These are phyloP conservation scores for Anguilla japonica DNA, from an alignment of 2,113 vertebrate genomes.

Conservation along the genomic window DNA sequence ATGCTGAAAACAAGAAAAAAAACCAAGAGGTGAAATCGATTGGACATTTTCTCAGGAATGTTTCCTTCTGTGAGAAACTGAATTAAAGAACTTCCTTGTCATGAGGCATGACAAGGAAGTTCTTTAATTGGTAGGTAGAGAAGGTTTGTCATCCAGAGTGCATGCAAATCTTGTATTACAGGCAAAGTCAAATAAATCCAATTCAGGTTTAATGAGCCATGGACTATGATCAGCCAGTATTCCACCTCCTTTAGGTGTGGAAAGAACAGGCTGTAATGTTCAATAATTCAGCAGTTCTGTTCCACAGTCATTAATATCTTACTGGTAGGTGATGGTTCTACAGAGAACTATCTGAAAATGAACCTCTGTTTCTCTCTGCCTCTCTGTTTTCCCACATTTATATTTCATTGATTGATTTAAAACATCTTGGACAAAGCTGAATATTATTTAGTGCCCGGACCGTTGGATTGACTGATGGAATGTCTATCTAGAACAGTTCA, in stretches of 20 bases:
- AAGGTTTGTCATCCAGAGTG: not conserved
- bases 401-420: too few species aligned
- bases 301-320: not conserved
- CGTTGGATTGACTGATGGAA: too few species aligned
- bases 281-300: not conserved
- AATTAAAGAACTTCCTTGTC: not conserved
- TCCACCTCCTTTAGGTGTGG: not conserved
- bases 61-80: not conserved
- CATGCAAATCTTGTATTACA: not conserved
- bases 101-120: not conserved
- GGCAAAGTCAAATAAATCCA: not conserved
- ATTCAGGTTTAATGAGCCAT: not conserved
- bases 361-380: too few species aligned
- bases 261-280: not conserved
- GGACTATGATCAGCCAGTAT: not conserved
- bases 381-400: too few species aligned
- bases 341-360: too few species aligned
- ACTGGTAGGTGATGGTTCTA: not conserved
- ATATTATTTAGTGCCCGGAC: too few species aligned
- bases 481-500: too few species aligned
- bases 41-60: not conserved
- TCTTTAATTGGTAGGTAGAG: not conserved
- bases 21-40: not conserved
- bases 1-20: not conserved
- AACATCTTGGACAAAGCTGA: too few species aligned